A percentile compares a stretch with the other conserved stretches of the same genome.
phyloP scores from a whole-genome alignment of 1,140 invertebrate species.

The Aradophagus sp. region DNA sequence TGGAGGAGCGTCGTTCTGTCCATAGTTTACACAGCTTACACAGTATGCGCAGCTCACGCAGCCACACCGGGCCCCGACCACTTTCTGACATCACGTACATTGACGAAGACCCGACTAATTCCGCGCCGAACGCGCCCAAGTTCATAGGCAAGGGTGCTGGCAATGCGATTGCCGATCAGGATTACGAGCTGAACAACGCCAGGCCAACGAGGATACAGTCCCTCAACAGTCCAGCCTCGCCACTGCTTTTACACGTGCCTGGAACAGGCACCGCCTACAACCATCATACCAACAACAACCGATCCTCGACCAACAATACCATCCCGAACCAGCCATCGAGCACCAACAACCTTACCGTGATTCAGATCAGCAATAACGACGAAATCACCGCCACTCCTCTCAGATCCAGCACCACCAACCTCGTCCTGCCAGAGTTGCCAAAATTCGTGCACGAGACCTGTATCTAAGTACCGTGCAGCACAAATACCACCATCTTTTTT shows the following conservation, averaged over 20 bases:
- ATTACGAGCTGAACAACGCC: slow-evolving; percentile 62
- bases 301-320: slow-evolving; percentile 58
- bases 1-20: slow-evolving; percentile 98
- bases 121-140: slow-evolving; percentile 64
- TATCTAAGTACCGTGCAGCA: slow-evolving; percentile 74
- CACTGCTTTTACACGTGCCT: slow-evolving; percentile 69
- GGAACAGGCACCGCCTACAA: slow-evolving; percentile 66
- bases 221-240: slow-evolving; percentile 70
- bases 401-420: slow-evolving; percentile 72
- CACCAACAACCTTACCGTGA: slow-evolving; percentile 61
- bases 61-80: slow-evolving; percentile 85
- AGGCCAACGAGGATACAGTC: slow-evolving; percentile 64
- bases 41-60: slow-evolving; percentile 90
- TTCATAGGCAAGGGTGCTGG: slow-evolving; percentile 45
- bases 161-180: slow-evolving; percentile 69
- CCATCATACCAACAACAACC: slow-evolving; percentile 65
- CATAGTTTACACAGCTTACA: slow-evolving; percentile 98
- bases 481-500: slow-evolving; percentile 1
- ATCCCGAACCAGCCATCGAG: slow-evolving; percentile 61
- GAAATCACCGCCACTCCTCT: slow-evolving; percentile 69
- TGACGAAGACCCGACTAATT: slow-evolving; percentile 87
- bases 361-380: slow-evolving; percentile 61
- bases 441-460: slow-evolving; percentile 83
- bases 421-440: slow-evolving; percentile 77
- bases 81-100: slow-evolving; percentile 93